Conservation (phyloP, 2,888 invertebrate genomes). For the Cabera pusaria region DNA sequence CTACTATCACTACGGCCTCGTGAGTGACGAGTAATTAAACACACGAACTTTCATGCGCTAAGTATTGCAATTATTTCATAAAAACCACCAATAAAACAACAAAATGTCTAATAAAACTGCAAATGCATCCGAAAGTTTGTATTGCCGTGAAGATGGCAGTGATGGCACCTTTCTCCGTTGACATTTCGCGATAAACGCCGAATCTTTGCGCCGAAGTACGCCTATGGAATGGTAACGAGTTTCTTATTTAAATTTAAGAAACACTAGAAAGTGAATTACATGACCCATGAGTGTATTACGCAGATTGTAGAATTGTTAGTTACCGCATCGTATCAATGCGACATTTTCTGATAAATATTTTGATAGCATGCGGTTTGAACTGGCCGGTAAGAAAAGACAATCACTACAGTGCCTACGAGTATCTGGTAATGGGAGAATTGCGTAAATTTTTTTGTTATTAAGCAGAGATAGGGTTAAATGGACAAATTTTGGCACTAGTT, state of each 20-base stretch:
- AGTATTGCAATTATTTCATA: slow-evolving; percentile 15
- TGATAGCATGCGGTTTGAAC: slow-evolving; percentile 1
- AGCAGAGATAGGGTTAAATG: too few species aligned
- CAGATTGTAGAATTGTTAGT: slow-evolving; percentile 25
- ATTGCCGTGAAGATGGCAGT: slow-evolving; percentile 7
- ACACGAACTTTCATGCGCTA: slow-evolving; percentile 2
- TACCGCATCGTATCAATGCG: slow-evolving; percentile 11
- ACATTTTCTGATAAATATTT: slow-evolving; percentile 4
- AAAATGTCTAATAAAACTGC: slow-evolving; percentile 15
- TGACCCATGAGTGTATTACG: slow-evolving; percentile 31
- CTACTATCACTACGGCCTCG: too few species aligned
- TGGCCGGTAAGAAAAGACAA: too few species aligned
- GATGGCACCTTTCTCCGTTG: slow-evolving; percentile 22
- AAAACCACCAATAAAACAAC: slow-evolving; percentile 14
- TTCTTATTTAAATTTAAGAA: slow-evolving; percentile 58
- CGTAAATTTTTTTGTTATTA: too few species aligned
- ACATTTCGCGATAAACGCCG: slow-evolving; percentile 27
- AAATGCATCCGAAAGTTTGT: slow-evolving; percentile 19
- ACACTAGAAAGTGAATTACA: slow-evolving; percentile 62
- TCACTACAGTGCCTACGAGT: too few species aligned
- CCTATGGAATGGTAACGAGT: slow-evolving; percentile 50
- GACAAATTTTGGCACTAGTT: too few species aligned
- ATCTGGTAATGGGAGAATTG: too few species aligned
- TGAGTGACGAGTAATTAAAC: too few species aligned
- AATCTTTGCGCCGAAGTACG: slow-evolving; percentile 44